phyloP scores from a whole-genome alignment of 2,888 invertebrate species.

The Plebejus argus region DNA sequence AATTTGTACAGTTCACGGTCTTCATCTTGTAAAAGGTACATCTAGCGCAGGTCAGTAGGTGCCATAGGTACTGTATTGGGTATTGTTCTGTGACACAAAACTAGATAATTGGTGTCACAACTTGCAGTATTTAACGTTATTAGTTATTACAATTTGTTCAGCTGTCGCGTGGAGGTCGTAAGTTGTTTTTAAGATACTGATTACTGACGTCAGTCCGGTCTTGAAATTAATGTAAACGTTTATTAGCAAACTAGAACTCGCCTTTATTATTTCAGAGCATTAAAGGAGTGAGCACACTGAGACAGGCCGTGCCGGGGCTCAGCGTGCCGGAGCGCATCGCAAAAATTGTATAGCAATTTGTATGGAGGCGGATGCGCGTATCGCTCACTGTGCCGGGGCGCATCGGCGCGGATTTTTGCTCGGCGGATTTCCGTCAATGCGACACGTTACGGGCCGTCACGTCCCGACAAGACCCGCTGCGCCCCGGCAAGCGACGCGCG shows the following conservation, averaged over 20 bases:
- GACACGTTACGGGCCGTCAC: too few species aligned
- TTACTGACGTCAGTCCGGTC: slow-evolving; percentile 18
- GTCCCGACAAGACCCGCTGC: too few species aligned
- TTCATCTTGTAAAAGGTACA: neutral
- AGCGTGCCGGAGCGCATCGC: too few species aligned
- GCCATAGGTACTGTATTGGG: neutral
- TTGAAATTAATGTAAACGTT: neutral
- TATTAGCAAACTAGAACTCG: slow-evolving; percentile 1
- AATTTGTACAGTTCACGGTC: neutral
- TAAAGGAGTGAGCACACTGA: too few species aligned
- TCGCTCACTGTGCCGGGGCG: too few species aligned
- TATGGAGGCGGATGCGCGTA: too few species aligned
- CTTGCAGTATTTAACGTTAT: slow-evolving; percentile 13
- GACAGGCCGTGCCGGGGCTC: too few species aligned
- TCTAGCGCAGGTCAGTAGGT: neutral
- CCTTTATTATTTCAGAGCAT: neutral
- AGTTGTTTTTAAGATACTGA: slow-evolving; percentile 8
- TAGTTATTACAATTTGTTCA: slow-evolving; percentile 20
- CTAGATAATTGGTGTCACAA: slow-evolving; percentile 10
- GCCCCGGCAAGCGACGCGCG: too few species aligned
- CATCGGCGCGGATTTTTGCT: too few species aligned
- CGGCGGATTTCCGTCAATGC: too few species aligned
- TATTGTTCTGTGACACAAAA: slow-evolving; percentile 10
- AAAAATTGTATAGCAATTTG: too few species aligned
- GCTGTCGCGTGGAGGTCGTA: slow-evolving; percentile 20